These are phyloP conservation scores for Nemurella pictetii DNA, from an alignment of 2,888 invertebrate genomes.

Conservation along the genomic window DNA sequence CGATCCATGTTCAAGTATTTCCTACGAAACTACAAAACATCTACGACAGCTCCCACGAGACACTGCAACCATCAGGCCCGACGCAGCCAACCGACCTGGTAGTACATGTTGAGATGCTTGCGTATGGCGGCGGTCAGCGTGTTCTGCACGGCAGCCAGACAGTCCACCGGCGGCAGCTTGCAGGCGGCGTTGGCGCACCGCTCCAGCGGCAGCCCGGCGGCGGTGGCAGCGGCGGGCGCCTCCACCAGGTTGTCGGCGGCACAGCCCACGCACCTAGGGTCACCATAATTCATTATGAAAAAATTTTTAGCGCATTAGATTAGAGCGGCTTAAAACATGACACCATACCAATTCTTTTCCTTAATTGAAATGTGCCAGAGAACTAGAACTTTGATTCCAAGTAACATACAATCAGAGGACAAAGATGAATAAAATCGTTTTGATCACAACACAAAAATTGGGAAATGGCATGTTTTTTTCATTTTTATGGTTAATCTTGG, in stretches of 20 bases:
- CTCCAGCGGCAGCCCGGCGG: conserved; percentile 53
- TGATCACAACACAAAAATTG: too few species aligned
- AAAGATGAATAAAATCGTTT: too few species aligned
- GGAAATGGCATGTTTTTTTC: too few species aligned
- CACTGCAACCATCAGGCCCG: background rate
- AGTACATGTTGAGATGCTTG: conserved; percentile 70
- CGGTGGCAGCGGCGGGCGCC: background rate
- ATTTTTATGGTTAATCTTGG: too few species aligned
- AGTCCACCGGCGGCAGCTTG: conserved; percentile 64
- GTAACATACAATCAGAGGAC: too few species aligned
- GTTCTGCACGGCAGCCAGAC: conserved; percentile 71
- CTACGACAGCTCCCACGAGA: too few species aligned
- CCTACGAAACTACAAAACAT: too few species aligned
- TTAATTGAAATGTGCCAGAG: too few species aligned
- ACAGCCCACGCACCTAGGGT: conserved; percentile 46
- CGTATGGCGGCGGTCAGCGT: conserved; percentile 70
- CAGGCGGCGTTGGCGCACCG: conserved; percentile 77
- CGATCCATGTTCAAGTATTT: too few species aligned
- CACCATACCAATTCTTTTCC: too few species aligned
- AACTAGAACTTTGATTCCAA: too few species aligned
- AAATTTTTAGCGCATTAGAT: background rate
- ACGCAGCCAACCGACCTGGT: conserved; percentile 55
- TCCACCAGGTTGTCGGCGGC: background rate
- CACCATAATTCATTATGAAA: conserved; percentile 24
- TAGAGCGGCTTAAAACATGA: too few species aligned